phyloP scores from a whole-genome alignment of 2,888 invertebrate genomes.

The Anoncus sp. region DNA sequence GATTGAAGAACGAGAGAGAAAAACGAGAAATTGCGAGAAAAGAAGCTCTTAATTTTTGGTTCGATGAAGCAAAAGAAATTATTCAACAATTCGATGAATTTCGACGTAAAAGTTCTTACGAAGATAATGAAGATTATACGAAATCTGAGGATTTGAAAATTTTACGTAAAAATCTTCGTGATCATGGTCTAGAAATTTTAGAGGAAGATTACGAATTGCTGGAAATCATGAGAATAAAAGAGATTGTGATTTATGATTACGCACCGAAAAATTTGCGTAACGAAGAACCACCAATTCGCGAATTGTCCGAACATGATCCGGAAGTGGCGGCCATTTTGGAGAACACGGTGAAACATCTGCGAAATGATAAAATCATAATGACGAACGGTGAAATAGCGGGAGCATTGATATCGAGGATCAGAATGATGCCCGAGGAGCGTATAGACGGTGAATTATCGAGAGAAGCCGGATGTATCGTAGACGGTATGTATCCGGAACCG shows the following conservation, averaged over 20 bases:
- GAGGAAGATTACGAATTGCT: conserved; percentile 80
- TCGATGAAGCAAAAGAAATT: conserved; percentile 64
- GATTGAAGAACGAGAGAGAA: conserved; percentile 80
- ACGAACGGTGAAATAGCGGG: conserved; percentile 83
- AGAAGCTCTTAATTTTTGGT: conserved; percentile 82
- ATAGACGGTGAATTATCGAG: conserved; percentile 63
- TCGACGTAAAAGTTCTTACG: background rate
- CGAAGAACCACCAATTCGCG: conserved; percentile 61
- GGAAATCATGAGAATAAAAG: conserved; percentile 71
- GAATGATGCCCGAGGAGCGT: conserved; percentile 75
- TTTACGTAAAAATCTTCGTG: conserved; percentile 67
- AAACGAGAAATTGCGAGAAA: conserved; percentile 81
- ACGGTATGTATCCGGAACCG: conserved; percentile 85
- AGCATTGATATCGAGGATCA: conserved; percentile 82
- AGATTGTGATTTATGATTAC: conserved; percentile 77
- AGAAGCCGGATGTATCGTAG: conserved; percentile 86
- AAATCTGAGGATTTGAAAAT: conserved; percentile 67
- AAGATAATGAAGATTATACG: conserved; percentile 46
- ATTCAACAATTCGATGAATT: conserved; percentile 63
- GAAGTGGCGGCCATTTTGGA: conserved; percentile 81
- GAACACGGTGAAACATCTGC: conserved; percentile 84
- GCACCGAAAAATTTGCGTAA: conserved; percentile 81
- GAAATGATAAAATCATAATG: conserved; percentile 82
- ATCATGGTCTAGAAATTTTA: conserved; percentile 75
- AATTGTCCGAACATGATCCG: conserved; percentile 66